A percentile compares a stretch with the other conserved stretches of the same genome.
These are phyloP conservation scores for Crypturellus undulatus DNA, from an alignment of 2,113 vertebrate genomes.

Conservation along the genomic window DNA sequence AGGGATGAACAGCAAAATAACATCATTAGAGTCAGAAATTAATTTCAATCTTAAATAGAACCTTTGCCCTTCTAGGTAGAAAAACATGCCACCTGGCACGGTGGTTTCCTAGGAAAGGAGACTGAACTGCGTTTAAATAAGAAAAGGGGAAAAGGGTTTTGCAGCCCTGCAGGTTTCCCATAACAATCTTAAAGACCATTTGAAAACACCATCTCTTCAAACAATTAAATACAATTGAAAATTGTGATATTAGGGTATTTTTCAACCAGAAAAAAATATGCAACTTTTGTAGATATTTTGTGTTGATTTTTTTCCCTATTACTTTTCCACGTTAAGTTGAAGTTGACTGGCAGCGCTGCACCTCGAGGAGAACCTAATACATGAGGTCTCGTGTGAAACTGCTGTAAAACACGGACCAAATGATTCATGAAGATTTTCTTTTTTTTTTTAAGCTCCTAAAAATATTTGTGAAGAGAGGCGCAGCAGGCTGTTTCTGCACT, in stretches of 20 bases:
- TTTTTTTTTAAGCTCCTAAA: neutral
- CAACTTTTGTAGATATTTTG: neutral
- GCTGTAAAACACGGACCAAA: neutral
- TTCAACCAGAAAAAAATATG: neutral
- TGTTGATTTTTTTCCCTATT: neutral
- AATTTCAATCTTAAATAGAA: neutral
- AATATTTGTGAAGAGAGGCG: fast-evolving
- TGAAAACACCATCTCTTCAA: neutral
- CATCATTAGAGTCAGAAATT: neutral
- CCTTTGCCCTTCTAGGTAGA: neutral
- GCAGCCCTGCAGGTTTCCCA: neutral
- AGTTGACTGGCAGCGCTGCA: fast-evolving
- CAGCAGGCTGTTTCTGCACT: constrained; percentile 18
- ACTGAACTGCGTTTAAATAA: neutral
- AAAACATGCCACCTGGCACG: neutral
- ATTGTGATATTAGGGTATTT: neutral
- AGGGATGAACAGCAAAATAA: neutral
- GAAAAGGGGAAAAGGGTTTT: neutral
- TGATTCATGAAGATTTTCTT: neutral
- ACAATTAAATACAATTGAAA: neutral
- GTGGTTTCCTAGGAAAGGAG: neutral
- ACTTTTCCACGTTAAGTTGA: neutral
- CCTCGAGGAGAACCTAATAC: neutral
- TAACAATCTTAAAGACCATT: neutral
- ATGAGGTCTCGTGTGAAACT: fast-evolving